phyloP scores from a whole-genome alignment of 2,797 vertebrate genomes.

The Amphiprion clarkii region DNA sequence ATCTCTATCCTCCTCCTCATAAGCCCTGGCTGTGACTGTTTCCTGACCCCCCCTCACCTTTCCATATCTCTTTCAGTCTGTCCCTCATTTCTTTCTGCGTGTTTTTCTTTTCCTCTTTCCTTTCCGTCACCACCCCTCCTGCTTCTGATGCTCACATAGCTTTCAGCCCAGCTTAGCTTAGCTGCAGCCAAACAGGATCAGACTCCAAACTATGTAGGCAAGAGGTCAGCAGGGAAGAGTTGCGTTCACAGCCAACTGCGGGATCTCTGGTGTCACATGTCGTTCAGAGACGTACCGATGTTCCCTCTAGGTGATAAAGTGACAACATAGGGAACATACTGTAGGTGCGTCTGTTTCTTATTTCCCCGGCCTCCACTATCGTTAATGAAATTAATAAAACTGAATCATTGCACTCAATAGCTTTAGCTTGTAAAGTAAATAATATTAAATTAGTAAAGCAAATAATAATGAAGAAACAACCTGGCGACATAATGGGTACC shows the following conservation, averaged over 20 bases:
- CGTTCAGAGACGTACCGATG: background rate
- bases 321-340: constrained; percentile 17
- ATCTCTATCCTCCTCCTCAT: constrained; percentile 35
- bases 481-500: too few relatives aligned
- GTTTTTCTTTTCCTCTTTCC: constrained; percentile 13
- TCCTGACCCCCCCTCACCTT: constrained; percentile 8
- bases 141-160: constrained; percentile 36
- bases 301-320: constrained; percentile 19
- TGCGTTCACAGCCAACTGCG: constrained; percentile 31
- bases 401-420: too few relatives aligned
- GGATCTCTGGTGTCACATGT: constrained; percentile 31
- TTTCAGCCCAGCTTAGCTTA: constrained; percentile 50
- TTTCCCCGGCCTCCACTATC: background rate
- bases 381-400: background rate
- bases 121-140: constrained; percentile 20
- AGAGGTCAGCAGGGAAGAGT: constrained; percentile 51
- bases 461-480: too few relatives aligned
- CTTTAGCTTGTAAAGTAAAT: too few relatives aligned
- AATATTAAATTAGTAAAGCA: too few relatives aligned
- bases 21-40: background rate
- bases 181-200: constrained; percentile 51
- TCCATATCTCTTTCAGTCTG: constrained; percentile 17
- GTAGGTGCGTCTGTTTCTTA: background rate
- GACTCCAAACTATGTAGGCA: constrained; percentile 67
- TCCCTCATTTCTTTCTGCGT: constrained; percentile 20